Evolutionary conservation across 2,797 vertebrate species (phyloP).

Genomic region (Squalus acanthias): DNA sequence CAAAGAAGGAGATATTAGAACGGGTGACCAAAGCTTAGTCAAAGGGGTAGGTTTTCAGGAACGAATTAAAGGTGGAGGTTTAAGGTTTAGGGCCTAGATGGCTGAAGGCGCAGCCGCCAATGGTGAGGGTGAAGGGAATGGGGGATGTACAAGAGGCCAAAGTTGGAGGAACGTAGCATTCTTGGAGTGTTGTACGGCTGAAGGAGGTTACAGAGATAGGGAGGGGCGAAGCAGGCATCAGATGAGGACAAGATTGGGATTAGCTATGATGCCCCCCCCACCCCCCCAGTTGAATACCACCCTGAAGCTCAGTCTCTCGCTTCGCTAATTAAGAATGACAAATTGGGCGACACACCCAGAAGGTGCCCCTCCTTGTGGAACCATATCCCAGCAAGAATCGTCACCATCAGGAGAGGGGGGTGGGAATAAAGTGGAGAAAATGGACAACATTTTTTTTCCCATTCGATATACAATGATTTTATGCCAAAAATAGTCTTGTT

Average conservation of each 20-base stretch:
- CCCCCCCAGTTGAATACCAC: neutral
- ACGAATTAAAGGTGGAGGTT: neutral
- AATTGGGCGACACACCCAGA: neutral
- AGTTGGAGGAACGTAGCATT: neutral
- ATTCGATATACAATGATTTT: neutral
- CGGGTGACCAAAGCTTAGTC: neutral
- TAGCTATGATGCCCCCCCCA: neutral
- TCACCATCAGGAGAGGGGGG: neutral
- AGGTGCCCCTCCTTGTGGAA: neutral
- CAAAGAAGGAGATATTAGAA: neutral
- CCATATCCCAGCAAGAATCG: neutral
- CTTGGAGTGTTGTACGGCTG: neutral
- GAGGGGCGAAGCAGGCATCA: neutral
- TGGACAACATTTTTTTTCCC: neutral
- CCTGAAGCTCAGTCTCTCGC: neutral
- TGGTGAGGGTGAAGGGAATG: neutral
- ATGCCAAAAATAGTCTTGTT: neutral
- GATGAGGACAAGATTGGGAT: neutral
- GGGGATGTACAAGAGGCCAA: neutral
- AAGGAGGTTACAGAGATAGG: neutral
- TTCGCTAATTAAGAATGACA: neutral
- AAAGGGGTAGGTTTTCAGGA: neutral
- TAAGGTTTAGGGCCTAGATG: neutral
- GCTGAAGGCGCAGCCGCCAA: neutral
- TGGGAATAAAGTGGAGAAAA: neutral